phyloP scores from a whole-genome alignment of 2,888 invertebrate species.

The Trissolcus japonicus region DNA sequence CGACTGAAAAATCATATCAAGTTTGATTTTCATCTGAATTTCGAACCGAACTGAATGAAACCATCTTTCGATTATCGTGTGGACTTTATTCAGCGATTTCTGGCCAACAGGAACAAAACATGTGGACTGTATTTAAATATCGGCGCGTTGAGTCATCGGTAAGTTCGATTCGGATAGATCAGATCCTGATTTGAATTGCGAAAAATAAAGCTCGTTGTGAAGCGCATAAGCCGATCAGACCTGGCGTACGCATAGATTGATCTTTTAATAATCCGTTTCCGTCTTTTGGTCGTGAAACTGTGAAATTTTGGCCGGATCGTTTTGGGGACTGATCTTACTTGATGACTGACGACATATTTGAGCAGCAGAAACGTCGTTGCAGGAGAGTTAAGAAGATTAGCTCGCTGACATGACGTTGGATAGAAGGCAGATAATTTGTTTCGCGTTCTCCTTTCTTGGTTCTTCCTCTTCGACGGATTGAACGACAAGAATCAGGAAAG shows the following conservation, averaged over 20 bases:
- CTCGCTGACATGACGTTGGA: slow-evolving; percentile 61
- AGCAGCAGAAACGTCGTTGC: slow-evolving; percentile 60
- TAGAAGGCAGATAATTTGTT: slow-evolving; percentile 62
- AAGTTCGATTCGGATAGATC: slow-evolving; percentile 14
- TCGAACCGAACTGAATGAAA: no score
- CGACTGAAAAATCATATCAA: neutral
- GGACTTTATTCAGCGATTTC: no score
- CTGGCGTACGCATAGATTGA: slow-evolving; percentile 58
- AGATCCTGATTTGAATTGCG: slow-evolving; percentile 43
- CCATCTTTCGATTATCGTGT: no score
- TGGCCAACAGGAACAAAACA: neutral
- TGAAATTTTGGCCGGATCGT: slow-evolving; percentile 60
- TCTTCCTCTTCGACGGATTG: slow-evolving; percentile 56
- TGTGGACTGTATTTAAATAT: slow-evolving; percentile 11
- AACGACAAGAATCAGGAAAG: slow-evolving; percentile 58
- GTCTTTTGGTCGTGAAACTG: slow-evolving; percentile 55
- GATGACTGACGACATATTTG: slow-evolving; percentile 65
- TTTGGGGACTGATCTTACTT: slow-evolving; percentile 62
- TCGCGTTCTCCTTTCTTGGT: slow-evolving; percentile 61
- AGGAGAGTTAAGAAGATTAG: slow-evolving; percentile 66
- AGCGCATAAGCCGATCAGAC: slow-evolving; percentile 59
- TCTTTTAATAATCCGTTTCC: slow-evolving; percentile 62
- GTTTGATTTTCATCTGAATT: neutral
- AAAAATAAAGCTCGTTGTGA: slow-evolving; percentile 45
- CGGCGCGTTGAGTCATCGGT: slow-evolving; percentile 15